These are phyloP conservation scores for Nycticebus coucang DNA, from an alignment of 2,113 vertebrate species.

Conservation along the genomic window DNA sequence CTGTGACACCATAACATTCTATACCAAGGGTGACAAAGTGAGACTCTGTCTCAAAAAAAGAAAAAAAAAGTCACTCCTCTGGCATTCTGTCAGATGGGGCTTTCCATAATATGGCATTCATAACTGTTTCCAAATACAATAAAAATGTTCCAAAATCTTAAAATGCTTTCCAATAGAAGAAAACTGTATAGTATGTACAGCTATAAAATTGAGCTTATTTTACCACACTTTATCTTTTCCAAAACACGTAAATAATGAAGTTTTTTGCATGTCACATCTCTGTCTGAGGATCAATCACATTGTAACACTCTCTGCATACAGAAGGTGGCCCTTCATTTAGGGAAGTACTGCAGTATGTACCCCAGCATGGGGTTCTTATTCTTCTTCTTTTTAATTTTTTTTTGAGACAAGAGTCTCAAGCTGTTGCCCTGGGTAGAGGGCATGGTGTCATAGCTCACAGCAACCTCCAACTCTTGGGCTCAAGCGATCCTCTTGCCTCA, in stretches of 20 bases:
- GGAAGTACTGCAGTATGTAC: neutral
- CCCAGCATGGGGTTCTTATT: neutral
- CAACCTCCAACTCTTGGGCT: no score
- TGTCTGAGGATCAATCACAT: neutral
- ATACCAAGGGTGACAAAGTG: no score
- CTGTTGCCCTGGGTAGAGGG: no score
- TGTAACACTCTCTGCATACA: neutral
- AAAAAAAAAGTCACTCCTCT: neutral
- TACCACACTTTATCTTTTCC: neutral
- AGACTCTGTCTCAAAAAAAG: no score
- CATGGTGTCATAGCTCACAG: no score
- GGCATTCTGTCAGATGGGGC: neutral
- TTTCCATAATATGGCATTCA: constrained; percentile 1
- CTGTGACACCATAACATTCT: no score
- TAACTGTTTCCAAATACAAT: neutral
- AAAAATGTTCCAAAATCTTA: neutral
- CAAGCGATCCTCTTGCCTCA: no score
- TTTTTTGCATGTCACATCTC: neutral
- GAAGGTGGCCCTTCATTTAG: neutral
- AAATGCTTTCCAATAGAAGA: constrained; percentile 7
- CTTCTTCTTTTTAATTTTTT: no score
- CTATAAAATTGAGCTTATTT: neutral
- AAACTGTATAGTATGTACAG: neutral
- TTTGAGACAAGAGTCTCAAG: no score
- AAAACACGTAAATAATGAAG: neutral